Evolutionary conservation across 2,113 vertebrate species (phyloP).

Genomic region (Chaetodon auriga): DNA sequence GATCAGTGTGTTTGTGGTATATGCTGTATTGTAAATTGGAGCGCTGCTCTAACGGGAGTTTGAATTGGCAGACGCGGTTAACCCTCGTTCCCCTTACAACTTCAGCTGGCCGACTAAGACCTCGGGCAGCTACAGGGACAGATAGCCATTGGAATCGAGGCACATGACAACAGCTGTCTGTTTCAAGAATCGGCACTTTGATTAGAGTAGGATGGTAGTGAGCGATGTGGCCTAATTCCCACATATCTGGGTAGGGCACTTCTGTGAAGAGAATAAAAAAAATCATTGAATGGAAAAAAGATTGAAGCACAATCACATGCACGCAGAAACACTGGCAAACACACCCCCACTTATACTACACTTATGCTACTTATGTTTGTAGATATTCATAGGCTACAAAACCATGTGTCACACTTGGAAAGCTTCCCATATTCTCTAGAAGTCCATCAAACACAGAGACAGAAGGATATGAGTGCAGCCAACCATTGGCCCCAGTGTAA

Average conservation of each 20-base stretch:
- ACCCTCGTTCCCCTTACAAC: constrained; percentile 69
- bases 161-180: constrained; percentile 88
- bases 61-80: constrained; percentile 46
- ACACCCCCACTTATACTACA: constrained; percentile 51
- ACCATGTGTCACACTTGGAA: constrained; percentile 82
- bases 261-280: constrained; percentile 66
- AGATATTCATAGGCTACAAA: constrained; percentile 67
- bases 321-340: constrained; percentile 59
- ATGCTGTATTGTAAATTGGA: constrained; percentile 51
- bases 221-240: constrained; percentile 84
- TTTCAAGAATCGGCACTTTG: constrained; percentile 89
- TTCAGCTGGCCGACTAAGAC: constrained; percentile 78
- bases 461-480: constrained; percentile 48
- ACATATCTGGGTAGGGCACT: constrained; percentile 85
- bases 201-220: constrained; percentile 81
- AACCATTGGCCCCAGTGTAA: constrained; percentile 64
- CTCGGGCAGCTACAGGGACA: constrained; percentile 72
- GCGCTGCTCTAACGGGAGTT: constrained; percentile 54
- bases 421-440: constrained; percentile 69
- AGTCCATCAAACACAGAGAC: constrained; percentile 65
- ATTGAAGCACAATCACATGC: constrained; percentile 62
- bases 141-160: constrained; percentile 83
- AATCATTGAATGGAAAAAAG: constrained; percentile 72
- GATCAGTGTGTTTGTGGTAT: constrained; percentile 64
- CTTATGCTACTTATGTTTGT: constrained; percentile 63